Percentiles rank a stretch among this genome's conserved stretches.
Conservation (phyloP, 2,888 invertebrate genomes). For the Zonitis immaculata region DNA sequence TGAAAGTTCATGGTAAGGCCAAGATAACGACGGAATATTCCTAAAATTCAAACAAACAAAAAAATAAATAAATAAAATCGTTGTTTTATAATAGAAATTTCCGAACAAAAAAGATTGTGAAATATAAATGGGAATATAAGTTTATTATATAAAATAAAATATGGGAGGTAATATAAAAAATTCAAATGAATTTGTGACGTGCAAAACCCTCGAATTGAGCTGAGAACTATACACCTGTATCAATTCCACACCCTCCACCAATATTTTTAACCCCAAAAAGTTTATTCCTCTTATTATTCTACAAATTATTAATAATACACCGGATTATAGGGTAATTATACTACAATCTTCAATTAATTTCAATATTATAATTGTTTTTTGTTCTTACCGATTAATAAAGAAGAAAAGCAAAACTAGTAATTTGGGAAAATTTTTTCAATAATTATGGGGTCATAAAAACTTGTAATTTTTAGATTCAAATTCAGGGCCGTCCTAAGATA, state of each 20-base stretch:
- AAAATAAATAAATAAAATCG: no score
- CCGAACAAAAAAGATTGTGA: background rate
- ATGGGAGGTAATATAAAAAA: background rate
- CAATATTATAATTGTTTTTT: no score
- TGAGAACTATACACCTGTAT: background rate
- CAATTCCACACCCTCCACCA: background rate
- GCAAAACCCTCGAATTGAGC: background rate
- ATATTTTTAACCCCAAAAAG: background rate
- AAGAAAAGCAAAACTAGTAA: no score
- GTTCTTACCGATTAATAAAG: no score
- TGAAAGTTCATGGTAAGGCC: background rate
- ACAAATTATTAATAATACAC: background rate
- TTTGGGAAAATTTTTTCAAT: no score
- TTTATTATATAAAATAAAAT: background rate
- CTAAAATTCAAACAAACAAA: background rate
- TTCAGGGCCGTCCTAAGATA: no score
- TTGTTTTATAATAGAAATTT: no score
- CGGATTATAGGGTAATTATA: no score
- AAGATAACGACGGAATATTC: background rate
- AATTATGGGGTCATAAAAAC: no score
- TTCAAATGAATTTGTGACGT: conserved; percentile 1
- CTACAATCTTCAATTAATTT: no score
- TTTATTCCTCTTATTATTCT: background rate
- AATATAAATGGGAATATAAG: background rate
- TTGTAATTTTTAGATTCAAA: no score